Base-by-base conservation (phyloP, 2,888 invertebrate genomes). In the Andrena praecox region DNA sequence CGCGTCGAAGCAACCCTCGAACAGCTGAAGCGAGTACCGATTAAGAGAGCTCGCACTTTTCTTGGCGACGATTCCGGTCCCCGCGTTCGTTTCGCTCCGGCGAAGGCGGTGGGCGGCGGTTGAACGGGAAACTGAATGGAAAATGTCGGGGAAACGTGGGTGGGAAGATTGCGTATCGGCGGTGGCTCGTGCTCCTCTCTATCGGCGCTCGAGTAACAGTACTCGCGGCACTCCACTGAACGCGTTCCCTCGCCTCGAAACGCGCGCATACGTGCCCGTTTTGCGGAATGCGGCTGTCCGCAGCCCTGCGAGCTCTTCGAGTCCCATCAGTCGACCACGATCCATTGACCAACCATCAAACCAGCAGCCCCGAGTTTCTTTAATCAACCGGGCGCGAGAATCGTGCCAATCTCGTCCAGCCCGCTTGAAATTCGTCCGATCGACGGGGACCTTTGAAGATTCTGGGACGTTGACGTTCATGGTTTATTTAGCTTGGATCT, bases 131-230 rank as follows among this genome's bases (percentile, higher is more conserved):
- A 86, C 70, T 85, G 85, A 88, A 87, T 89, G 86, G 84, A 77
- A 86, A 87, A 84, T 84, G 79, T 66, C 29, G 64, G 67, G 76
- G 82, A 73, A 77, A 84, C 86, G 89, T 89, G 80, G 87, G 85
- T 74, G 82, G 64, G 72, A 74, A 71, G 79, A 81, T 63, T 60
- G 73, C 77, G 67, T 70, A 79, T 73, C 75, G 24, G 31, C 27
- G 52, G 42, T 62, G 52, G 54, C 56, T 79, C 48, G 48, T 42
- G 69, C 76, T 70, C 60, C 54, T 80, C 77, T 80, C n/a, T 33
- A 56, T 60, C 52, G 31, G 56, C 6, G 10, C 48, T 33, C 71
- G 67, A 52, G 66, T 78, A 82, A 70, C 78, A 72, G 73, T 69
- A 84, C 64, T 73, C 68, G 27, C 59, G 60, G 54, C 69, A 77